Base-by-base conservation (phyloP, 2,888 invertebrate species). In the Cerastis rubricosa region DNA sequence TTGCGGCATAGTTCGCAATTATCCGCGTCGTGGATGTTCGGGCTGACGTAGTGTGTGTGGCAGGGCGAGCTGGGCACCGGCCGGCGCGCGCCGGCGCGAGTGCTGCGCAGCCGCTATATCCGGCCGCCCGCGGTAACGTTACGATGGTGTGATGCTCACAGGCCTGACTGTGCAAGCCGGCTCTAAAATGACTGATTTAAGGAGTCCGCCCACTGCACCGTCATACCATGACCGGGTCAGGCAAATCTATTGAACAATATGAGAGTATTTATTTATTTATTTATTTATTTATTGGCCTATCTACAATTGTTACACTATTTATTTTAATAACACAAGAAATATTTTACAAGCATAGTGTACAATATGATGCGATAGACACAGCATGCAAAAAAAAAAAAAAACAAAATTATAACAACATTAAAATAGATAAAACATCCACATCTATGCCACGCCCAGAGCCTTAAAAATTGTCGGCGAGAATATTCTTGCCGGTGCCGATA, bases 91-190 rank as follows among this genome's bases (percentile, higher is more conserved):
- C 91, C 90, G 90, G 92, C 94, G 89, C 95, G 95, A 87, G 91
- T 91, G 91, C 96, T 95, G 89, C 96, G 96, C 94, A 93, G 95
- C 93, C 95, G 96, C 92, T 96, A 96, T 95, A 96, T 96, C 92
- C 95, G 96, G 90, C 94, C 96, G 92, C 96, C 96, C 80, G 94
- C 93, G 96, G 96, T 96, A 96, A 96, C 89, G 95, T 95, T 96
- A 93, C 96, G 96, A 96, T 96, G 96, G 96, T 96, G 96, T 96
- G 96, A 95, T 95, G 91, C 88, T 87, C 89, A 89, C 81, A 74
- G 86, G 86, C 85, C 76, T 78, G 78, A 71, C 75, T 61, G 59
- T 63, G 63, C 65, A 59, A 76, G 71, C 57, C 85, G 89, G 89
- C 90, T 91, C 89, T 89, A 83, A 89, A 90, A 90, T 76, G 70